Conservation (phyloP, 2,888 invertebrate genomes). For the Drosophila borealis region DNA sequence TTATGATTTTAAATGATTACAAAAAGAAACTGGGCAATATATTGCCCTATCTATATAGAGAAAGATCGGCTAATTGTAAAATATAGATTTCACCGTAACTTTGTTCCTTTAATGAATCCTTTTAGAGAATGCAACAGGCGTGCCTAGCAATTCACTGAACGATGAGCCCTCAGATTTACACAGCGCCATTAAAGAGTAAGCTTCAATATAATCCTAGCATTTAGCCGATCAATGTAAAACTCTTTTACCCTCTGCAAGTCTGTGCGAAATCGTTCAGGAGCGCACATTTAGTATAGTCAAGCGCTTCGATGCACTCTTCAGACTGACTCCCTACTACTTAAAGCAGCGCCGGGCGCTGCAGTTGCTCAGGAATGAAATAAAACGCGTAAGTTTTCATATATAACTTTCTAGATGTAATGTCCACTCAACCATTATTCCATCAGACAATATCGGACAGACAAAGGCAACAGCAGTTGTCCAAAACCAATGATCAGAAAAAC, state of each 20-base stretch:
- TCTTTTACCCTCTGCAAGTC: slow-evolving; percentile 28
- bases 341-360: slow-evolving; percentile 82
- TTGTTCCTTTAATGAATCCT: neutral
- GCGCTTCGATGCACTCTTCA: slow-evolving; percentile 76
- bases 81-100: no score
- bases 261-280: slow-evolving; percentile 75
- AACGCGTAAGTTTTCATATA: slow-evolving; percentile 46
- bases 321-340: slow-evolving; percentile 69
- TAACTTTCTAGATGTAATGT: neutral
- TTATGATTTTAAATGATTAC: no score
- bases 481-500: slow-evolving; percentile 9
- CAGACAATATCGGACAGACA: slow-evolving; percentile 61
- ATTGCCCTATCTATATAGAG: no score
- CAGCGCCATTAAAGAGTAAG: slow-evolving; percentile 74
- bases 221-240: neutral
- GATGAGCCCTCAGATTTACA: slow-evolving; percentile 72
- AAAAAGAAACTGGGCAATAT: no score
- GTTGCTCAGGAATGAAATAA: slow-evolving; percentile 65
- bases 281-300: slow-evolving; percentile 79
- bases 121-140: slow-evolving; percentile 77
- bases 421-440: no score
- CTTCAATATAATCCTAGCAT: neutral
- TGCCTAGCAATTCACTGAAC: slow-evolving; percentile 64
- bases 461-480: slow-evolving; percentile 48
- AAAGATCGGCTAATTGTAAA: no score